Conservation (phyloP, 2,113 vertebrate species). For the Notiomystis cincta region DNA sequence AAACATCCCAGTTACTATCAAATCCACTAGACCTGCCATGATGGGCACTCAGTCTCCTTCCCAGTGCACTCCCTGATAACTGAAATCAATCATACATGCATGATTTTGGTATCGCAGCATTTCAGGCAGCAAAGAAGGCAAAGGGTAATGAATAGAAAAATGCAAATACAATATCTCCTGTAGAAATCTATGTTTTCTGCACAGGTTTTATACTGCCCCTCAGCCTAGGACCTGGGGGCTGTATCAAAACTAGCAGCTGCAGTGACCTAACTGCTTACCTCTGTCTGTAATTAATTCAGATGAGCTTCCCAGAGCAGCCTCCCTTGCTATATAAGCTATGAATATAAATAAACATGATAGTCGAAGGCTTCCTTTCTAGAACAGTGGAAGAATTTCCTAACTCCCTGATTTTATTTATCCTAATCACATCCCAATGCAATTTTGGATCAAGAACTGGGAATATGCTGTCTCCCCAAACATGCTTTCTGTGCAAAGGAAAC, state of each 20-base stretch:
- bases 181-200: neutral
- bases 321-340: neutral
- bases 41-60: neutral
- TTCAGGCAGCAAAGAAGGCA: neutral
- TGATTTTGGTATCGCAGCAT: neutral
- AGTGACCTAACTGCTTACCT: neutral
- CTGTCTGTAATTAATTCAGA: neutral
- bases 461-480: neutral
- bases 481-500: neutral
- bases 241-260: neutral
- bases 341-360: neutral
- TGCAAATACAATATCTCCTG: neutral
- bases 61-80: neutral
- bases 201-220: neutral
- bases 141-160: neutral
- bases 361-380: neutral
- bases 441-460: neutral
- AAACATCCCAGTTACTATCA: neutral
- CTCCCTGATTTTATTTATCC: neutral
- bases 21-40: neutral
- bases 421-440: neutral
- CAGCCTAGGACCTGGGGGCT: neutral
- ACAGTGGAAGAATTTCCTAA: neutral
- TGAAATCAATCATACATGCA: neutral
- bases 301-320: neutral